A percentile compares a stretch with the other conserved stretches of the same genome.
Evolutionary conservation across 1,140 invertebrate species (phyloP).

Genomic region (Saccostrea cuccullata): DNA sequence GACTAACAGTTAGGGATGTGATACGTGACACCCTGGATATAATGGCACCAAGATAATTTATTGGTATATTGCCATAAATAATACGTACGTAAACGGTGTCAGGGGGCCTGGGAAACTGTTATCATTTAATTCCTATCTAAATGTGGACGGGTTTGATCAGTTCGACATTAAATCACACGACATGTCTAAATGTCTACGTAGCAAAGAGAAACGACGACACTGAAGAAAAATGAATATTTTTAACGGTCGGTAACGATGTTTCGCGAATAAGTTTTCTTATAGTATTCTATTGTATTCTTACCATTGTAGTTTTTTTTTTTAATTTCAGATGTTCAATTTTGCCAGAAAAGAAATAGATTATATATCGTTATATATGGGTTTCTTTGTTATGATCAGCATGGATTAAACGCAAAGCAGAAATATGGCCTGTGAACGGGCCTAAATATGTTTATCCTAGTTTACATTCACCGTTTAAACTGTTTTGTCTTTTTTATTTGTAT

Average conservation of each 20-base stretch:
- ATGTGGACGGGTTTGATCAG: slow-evolving; percentile 18
- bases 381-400: no score
- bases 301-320: no score
- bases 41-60: background rate
- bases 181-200: background rate
- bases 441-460: no score
- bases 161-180: background rate
- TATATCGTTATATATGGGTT: no score
- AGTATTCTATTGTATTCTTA: no score
- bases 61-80: slow-evolving; percentile 27
- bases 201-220: background rate
- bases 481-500: no score
- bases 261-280: no score
- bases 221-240: background rate
- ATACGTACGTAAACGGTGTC: background rate
- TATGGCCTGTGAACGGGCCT: no score
- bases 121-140: slow-evolving; percentile 35
- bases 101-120: background rate
- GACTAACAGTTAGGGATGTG: background rate
- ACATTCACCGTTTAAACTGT: no score
- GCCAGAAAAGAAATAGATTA: no score
- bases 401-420: no score
- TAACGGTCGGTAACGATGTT: background rate
- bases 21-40: background rate
- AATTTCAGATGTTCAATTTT: no score